Evolutionary conservation across 2,113 vertebrate species (phyloP).

Genomic region (Triplophysa tibetana): DNA sequence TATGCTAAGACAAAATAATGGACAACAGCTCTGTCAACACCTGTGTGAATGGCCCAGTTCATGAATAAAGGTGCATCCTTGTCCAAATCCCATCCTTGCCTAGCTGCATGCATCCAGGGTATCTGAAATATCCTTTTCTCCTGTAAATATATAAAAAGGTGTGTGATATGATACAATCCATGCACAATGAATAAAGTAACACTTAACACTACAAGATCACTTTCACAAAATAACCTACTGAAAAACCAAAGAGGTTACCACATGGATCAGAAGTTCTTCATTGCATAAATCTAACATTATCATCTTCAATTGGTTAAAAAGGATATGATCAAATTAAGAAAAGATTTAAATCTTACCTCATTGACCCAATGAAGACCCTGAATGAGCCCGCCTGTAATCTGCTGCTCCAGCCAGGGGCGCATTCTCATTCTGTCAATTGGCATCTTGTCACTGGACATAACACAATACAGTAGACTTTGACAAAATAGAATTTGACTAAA

Average conservation of each 20-base stretch:
- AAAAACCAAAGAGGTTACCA: background rate
- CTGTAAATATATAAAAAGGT: slow-evolving; percentile 60
- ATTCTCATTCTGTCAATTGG: slow-evolving; percentile 89
- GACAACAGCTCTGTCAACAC: slow-evolving; percentile 58
- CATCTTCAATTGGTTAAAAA: too few relatives aligned
- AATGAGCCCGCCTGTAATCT: slow-evolving; percentile 82
- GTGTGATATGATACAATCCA: background rate
- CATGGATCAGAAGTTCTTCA: background rate
- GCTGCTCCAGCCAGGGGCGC: slow-evolving; percentile 88
- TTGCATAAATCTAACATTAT: background rate
- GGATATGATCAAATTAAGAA: too few relatives aligned
- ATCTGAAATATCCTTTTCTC: slow-evolving; percentile 90
- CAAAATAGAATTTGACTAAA: too few relatives aligned
- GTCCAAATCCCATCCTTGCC: slow-evolving; percentile 88
- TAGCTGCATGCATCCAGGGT: slow-evolving; percentile 88
- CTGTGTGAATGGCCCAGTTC: slow-evolving; percentile 90
- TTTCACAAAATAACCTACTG: background rate
- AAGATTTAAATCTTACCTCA: slow-evolving; percentile 69
- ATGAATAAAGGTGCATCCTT: slow-evolving; percentile 87
- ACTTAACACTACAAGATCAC: background rate
- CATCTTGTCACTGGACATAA: slow-evolving; percentile 71
- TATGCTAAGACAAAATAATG: background rate
- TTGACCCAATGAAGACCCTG: slow-evolving; percentile 84
- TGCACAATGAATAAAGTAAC: background rate
- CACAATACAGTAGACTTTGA: background rate